Percentiles rank a stretch among this genome's conserved stretches.
These are phyloP conservation scores for Calephelis perditalis DNA, from an alignment of 2,888 invertebrate species.

Conservation along the genomic window DNA sequence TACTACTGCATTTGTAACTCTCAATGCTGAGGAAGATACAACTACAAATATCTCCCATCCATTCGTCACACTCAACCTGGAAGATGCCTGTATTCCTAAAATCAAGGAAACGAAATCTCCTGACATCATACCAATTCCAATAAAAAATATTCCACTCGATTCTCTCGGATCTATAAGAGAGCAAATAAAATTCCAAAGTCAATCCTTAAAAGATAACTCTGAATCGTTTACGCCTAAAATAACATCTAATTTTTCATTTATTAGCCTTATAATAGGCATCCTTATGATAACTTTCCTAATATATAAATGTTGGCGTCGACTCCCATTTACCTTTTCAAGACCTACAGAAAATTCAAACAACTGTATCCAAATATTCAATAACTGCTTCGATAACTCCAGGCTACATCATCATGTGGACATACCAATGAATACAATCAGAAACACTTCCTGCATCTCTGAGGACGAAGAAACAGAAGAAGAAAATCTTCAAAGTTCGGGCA, in stretches of 20 bases:
- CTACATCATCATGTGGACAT: slow-evolving; percentile 18
- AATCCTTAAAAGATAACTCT: slow-evolving; percentile 20
- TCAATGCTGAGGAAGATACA: slow-evolving; percentile 23
- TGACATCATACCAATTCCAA: slow-evolving; percentile 23
- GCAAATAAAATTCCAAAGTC: slow-evolving; percentile 22
- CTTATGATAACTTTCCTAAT: background rate
- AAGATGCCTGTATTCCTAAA: slow-evolving; percentile 24
- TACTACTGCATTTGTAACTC: slow-evolving; percentile 28
- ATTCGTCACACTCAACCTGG: slow-evolving; percentile 27
- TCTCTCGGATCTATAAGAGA: slow-evolving; percentile 23
- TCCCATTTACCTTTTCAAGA: background rate
- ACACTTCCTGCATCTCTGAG: slow-evolving; percentile 16
- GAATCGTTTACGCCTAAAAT: slow-evolving; percentile 14
- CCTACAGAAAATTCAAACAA: background rate
- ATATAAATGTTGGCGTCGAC: background rate
- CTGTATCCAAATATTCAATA: slow-evolving; percentile 26
- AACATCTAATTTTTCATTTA: background rate
- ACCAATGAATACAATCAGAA: too few relatives aligned
- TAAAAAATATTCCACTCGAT: slow-evolving; percentile 28
- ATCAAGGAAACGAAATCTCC: slow-evolving; percentile 10
- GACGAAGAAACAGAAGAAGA: slow-evolving; percentile 18
- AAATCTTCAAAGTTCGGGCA: slow-evolving; percentile 20
- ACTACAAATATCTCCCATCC: slow-evolving; percentile 28
- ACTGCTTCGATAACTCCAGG: slow-evolving; percentile 26
- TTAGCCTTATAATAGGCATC: slow-evolving; percentile 1